These are phyloP conservation scores for Piliocolobus tephrosceles DNA, from an alignment of 2,113 vertebrate genomes.

Conservation along the genomic window DNA sequence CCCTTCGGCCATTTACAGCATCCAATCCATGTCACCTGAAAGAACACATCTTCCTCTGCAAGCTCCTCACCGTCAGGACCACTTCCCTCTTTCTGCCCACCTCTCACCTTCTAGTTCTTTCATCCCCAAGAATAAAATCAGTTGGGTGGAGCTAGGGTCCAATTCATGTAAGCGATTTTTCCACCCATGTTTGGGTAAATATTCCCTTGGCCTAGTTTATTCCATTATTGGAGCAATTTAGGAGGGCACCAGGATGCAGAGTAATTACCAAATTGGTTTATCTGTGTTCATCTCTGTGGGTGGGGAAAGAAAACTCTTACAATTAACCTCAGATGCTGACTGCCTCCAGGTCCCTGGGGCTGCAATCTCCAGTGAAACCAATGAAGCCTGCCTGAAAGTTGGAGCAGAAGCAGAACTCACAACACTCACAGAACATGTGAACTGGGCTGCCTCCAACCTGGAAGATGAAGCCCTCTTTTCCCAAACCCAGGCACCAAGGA, in stretches of 20 bases:
- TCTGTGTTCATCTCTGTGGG: slow-evolving; percentile 71
- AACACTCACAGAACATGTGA: background rate
- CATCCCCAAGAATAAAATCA: background rate
- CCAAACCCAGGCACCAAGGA: background rate
- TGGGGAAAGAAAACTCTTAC: slow-evolving; percentile 68
- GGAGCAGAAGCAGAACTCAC: background rate
- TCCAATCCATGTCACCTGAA: background rate
- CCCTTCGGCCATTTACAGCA: background rate
- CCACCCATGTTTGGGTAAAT: slow-evolving; percentile 28
- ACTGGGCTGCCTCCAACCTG: rapidly evolving
- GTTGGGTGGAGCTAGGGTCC: background rate
- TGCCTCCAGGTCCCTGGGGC: slow-evolving; percentile 16
- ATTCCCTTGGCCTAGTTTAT: slow-evolving; percentile 9
- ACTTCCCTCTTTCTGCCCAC: background rate
- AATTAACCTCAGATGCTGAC: slow-evolving; percentile 71
- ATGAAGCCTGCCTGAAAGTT: rapidly evolving
- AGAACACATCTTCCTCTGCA: background rate
- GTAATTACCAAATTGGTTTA: slow-evolving; percentile 67
- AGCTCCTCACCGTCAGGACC: background rate
- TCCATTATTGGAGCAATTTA: slow-evolving; percentile 47
- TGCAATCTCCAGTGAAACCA: background rate
- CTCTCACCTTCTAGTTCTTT: background rate
- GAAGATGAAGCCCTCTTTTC: background rate
- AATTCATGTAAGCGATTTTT: background rate
- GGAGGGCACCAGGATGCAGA: slow-evolving; percentile 35